Evolutionary conservation across 2,113 vertebrate genomes (phyloP), one percentile per base, ranked within the genome.

Genomic region (Lethenteron camtschaticum): DNA sequence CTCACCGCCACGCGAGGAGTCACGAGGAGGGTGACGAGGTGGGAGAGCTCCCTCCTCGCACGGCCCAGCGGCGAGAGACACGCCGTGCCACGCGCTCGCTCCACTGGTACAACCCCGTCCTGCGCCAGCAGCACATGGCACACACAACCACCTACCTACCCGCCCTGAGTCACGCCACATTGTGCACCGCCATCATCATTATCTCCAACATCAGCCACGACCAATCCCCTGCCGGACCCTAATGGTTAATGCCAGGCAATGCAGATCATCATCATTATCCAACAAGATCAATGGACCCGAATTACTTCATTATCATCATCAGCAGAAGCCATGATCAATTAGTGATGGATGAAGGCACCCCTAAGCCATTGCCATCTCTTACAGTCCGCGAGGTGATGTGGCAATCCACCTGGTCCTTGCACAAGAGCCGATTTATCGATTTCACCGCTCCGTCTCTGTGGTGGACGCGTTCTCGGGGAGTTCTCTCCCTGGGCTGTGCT

Each of bases 91-190:
- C 85, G 55, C 82, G 85, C 68, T 80, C 83, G 69, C 92, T 96
- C 92, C 94, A 99, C 74, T 99, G 90, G 77, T 96, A 96, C 55
- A 96, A 80, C 72, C 94, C 90, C 74, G 95, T 81, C 71, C 92
- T 96, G 81, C 3, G 68, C 41, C 57, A 68, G 56, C 58, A 70
- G 6, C 41, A 72, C 16, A 13, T 70, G 9, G 10, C 63, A 66
- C 63, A 10, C 10, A 66, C 41, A 41, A 41, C 41, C 41, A 41
- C 41, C 5, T 41, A 41, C 41, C 41, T 41, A 41, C 41, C 41
- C 41, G 41, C 41, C 41, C 41, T 7, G 41, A 41, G 41, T 41
- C 41, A 41, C 41, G 41, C 6, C 41, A 7, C 41, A 41, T 3
- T 41, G 41, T 3, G 41, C 41, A 41, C 41, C 41, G 41, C 41